Evolutionary conservation across 2,113 vertebrate species (phyloP).

Genomic region (Podarcis raffonei): DNA sequence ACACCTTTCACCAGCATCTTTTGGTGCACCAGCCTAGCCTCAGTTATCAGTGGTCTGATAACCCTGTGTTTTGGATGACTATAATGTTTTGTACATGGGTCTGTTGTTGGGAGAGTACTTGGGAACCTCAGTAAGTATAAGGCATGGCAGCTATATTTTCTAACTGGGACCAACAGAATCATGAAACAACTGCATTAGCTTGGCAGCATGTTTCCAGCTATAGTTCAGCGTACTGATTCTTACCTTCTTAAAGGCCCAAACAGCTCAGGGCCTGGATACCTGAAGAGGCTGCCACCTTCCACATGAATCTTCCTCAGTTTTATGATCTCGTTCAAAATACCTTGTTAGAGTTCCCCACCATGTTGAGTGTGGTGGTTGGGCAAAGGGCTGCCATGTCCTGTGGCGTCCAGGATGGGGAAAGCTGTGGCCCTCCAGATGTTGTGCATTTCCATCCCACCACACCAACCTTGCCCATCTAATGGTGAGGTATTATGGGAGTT

Average conservation of each 20-base stretch:
- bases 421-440: neutral
- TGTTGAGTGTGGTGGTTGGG: neutral
- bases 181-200: neutral
- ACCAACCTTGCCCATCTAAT: no score
- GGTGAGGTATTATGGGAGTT: neutral
- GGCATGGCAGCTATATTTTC: neutral
- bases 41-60: neutral
- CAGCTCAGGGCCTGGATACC: no score
- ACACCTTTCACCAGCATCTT: neutral
- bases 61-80: neutral
- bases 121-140: neutral
- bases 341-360: neutral
- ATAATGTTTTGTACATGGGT: neutral
- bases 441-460: neutral
- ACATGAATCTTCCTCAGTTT: neutral
- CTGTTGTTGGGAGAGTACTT: neutral
- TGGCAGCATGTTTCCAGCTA: neutral
- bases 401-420: neutral
- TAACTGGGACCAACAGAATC: no score
- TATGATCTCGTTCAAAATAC: neutral
- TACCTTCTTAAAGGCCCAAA: no score
- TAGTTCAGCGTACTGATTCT: neutral
- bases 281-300: no score
- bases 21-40: neutral
- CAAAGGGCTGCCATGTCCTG: neutral